Evolutionary conservation across 2,888 invertebrate species (phyloP), one percentile per base, ranked within the genome.

Genomic region (Cactoblastis cactorum): DNA sequence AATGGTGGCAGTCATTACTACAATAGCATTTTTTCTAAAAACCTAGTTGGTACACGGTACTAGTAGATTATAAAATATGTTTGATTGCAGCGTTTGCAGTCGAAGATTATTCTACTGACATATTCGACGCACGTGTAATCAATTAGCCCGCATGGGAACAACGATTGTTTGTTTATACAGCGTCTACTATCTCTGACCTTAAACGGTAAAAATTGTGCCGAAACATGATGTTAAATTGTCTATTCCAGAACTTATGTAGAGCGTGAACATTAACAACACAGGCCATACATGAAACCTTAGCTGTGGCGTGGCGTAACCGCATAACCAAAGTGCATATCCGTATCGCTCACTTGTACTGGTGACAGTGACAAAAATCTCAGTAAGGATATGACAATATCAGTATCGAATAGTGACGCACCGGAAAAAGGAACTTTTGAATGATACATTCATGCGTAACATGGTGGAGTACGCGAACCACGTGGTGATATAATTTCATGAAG

Each of bases 101-200:
- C 6, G n/a, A 41, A 45, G 49, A 65, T 70, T 63, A 74, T 77
- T 71, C 9, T 9, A 9, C 9, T 18, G 14, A 55, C 59, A 65
- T 64, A 78, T 63, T 65, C 72, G 62, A 52, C 60, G 55, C 77
- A 74, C 71, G 71, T 70, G 61, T 64, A 72, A 71, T 69, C 74
- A 74, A 82, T 80, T 80, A 80, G 63, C 73, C 76, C 73, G 72
- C 69, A 80, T 77, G 66, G 59, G 70, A 69, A 77, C 74, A 74
- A 69, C 63, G 65, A 61, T 59, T 62, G 62, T 63, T 69, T 72
- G 73, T 78, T 70, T 74, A 69, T 63, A 6, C 57, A 65, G 66
- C 58, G 51, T 57, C 54, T 56, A 58, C 51, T 53, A 67, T 63
- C 58, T 73, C 69, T 80, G 72, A 71, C 74, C 75, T 66, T 59